These are phyloP conservation scores for Cavia aperea DNA, from an alignment of 2,113 vertebrate species.

Conservation along the genomic window DNA sequence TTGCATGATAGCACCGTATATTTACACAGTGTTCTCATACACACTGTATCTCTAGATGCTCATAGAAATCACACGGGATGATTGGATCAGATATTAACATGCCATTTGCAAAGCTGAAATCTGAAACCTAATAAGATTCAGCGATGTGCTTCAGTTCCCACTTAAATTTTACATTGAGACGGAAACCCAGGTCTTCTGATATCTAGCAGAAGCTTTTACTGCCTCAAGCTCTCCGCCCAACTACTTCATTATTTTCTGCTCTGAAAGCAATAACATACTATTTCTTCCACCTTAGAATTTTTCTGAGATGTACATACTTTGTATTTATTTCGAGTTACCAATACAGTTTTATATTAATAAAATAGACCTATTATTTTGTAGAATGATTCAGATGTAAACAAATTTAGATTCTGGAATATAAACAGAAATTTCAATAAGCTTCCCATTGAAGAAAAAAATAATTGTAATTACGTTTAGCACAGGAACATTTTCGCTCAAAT, in stretches of 20 bases:
- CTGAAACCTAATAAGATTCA: conserved; percentile 34
- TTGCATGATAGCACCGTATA: background rate
- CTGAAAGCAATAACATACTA: background rate
- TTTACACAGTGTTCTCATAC: background rate
- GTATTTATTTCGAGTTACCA: conserved; percentile 15
- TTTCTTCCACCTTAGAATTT: background rate
- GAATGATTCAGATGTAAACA: conserved; percentile 47
- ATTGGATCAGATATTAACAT: conserved; percentile 27
- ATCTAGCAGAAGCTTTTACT: background rate
- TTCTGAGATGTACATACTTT: background rate
- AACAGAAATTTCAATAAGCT: conserved; percentile 46
- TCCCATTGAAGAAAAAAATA: conserved; percentile 53
- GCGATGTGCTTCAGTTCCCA: background rate
- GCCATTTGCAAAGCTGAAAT: background rate
- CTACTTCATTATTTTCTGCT: background rate
- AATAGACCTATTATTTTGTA: conserved; percentile 40
- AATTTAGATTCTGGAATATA: conserved; percentile 50
- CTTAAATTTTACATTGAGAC: background rate
- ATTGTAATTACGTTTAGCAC: conserved; percentile 40
- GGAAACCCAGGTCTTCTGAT: background rate
- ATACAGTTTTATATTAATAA: conserved; percentile 13
- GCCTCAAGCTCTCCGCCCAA: background rate
- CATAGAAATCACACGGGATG: background rate
- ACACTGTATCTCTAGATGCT: background rate
- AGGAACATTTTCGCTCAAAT: conserved; percentile 18